A percentile compares a stretch with the other conserved stretches of the same genome.
phyloP scores from a whole-genome alignment of 2,888 invertebrate species.

The Lycocerus yunnanus region DNA sequence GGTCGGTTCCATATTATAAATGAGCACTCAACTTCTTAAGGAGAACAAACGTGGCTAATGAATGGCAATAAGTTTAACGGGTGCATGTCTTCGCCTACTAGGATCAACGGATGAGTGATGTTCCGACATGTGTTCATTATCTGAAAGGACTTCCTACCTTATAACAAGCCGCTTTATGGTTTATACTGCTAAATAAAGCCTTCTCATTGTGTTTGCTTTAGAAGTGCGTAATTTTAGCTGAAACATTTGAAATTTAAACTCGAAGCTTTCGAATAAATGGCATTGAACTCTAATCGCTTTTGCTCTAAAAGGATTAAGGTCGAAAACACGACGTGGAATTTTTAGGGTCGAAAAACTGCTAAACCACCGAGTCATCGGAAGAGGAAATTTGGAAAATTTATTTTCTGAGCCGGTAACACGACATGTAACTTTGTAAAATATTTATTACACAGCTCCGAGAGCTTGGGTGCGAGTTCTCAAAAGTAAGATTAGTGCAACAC shows the following conservation, averaged over 20 bases:
- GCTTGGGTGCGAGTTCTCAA: no score
- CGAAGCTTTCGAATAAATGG: not conserved
- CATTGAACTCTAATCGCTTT: not conserved
- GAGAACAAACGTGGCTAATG: slow-evolving; percentile 48
- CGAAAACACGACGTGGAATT: not conserved
- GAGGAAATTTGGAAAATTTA: no score
- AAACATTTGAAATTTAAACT: not conserved
- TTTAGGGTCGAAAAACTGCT: not conserved
- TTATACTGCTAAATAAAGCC: slow-evolving; percentile 11
- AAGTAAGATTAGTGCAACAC: no score
- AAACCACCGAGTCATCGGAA: no score
- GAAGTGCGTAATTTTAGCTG: not conserved
- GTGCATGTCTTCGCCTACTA: slow-evolving; percentile 41
- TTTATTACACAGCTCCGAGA: no score
- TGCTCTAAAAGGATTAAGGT: not conserved
- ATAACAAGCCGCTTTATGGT: slow-evolving; percentile 23
- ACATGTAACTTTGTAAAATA: no score
- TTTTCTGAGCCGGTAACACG: no score
- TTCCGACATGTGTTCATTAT: slow-evolving; percentile 36
- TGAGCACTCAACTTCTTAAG: slow-evolving; percentile 46
- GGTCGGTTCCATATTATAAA: slow-evolving; percentile 45
- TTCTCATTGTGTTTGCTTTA: slow-evolving; percentile 1
- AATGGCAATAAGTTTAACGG: slow-evolving; percentile 46
- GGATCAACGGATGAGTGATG: slow-evolving; percentile 38
- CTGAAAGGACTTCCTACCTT: slow-evolving; percentile 29